phyloP scores from a whole-genome alignment of 2,113 vertebrate species.

The Elephantulus edwardii region DNA sequence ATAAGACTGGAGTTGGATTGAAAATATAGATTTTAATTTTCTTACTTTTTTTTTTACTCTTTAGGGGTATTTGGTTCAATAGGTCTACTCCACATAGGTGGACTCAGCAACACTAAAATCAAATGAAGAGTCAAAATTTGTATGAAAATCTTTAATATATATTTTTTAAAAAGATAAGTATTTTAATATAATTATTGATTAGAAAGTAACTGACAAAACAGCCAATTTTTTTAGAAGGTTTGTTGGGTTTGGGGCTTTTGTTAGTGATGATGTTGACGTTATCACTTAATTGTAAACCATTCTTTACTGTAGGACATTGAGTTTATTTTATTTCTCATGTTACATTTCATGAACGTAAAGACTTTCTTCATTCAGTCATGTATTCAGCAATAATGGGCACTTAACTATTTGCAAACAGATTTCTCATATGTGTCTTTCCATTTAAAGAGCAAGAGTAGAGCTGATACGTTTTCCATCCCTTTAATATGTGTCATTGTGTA shows the following conservation, averaged over 20 bases:
- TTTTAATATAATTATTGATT: background rate
- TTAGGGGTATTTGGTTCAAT: constrained; percentile 63
- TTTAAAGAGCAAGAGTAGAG: constrained; percentile 46
- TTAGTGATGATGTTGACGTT: background rate
- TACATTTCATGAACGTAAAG: constrained; percentile 9
- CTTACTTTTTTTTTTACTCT: constrained; percentile 47
- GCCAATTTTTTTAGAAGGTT: background rate
- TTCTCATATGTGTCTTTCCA: constrained; percentile 53
- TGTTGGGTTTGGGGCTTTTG: no score
- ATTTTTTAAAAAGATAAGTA: background rate
- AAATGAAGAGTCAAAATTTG: constrained; percentile 32
- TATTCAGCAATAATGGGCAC: background rate
- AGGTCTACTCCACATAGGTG: constrained; percentile 54
- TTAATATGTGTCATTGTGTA: background rate
- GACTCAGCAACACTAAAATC: constrained; percentile 25
- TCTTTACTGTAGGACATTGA: background rate
- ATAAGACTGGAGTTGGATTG: background rate
- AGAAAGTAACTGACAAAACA: constrained; percentile 12
- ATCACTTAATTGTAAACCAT: background rate
- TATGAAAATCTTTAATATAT: constrained; percentile 7
- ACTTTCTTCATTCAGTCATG: constrained; percentile 3
- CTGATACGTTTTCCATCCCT: background rate
- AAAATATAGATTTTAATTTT: background rate
- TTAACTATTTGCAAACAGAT: constrained; percentile 21
- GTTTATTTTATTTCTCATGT: constrained; percentile 1